A percentile compares a stretch with the other conserved stretches of the same genome.
These are phyloP conservation scores for Heterocephalus glaber DNA, from an alignment of 2,113 vertebrate species.

Conservation along the genomic window DNA sequence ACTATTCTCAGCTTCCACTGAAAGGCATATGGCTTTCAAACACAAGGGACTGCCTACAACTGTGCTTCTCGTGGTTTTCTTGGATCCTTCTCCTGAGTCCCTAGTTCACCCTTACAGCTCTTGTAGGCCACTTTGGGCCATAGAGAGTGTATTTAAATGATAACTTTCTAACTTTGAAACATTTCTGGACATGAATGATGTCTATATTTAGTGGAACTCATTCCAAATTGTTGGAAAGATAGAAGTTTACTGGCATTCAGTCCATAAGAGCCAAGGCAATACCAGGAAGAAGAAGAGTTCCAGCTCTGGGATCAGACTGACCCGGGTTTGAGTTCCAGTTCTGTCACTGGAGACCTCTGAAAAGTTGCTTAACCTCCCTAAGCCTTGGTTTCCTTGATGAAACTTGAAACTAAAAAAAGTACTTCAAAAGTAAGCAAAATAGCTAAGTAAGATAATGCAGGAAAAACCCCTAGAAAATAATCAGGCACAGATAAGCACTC, in stretches of 20 bases:
- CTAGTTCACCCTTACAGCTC: background rate
- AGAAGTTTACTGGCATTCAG: background rate
- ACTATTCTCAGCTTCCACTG: background rate
- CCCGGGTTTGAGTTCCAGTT: slow-evolving; percentile 7
- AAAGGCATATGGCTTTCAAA: background rate
- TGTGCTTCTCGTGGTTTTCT: background rate
- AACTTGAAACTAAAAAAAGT: background rate
- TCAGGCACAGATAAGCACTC: background rate
- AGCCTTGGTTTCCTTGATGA: background rate
- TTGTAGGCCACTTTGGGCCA: background rate
- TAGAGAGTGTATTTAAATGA: background rate
- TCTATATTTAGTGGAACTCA: background rate
- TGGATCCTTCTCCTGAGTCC: background rate
- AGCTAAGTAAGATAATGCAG: background rate
- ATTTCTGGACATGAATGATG: background rate
- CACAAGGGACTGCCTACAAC: background rate
- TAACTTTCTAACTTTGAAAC: background rate
- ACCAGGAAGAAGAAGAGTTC: background rate
- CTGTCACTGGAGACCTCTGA: background rate
- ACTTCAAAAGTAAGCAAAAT: background rate
- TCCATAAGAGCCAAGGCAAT: background rate
- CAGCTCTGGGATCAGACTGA: background rate
- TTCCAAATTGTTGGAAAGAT: slow-evolving; percentile 17
- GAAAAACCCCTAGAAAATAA: background rate
- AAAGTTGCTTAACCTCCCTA: background rate